Evolutionary conservation across 2,888 invertebrate species (phyloP).

Genomic region (Aelia acuminata): DNA sequence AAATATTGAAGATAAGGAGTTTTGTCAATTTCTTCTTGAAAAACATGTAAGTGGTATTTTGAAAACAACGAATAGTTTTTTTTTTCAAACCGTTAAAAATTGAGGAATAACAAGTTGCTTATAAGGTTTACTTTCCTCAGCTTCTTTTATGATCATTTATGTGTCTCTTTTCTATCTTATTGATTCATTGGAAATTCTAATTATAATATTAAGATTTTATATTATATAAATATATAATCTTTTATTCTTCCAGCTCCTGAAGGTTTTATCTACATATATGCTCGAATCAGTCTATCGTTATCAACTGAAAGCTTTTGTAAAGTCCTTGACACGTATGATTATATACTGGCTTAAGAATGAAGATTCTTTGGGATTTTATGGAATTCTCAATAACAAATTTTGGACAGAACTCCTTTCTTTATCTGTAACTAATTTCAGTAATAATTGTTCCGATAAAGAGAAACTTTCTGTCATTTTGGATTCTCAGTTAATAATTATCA

Average conservation of each 20-base stretch:
- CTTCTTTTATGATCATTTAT: not conserved
- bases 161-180: too few species aligned
- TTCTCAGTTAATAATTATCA: slow-evolving; percentile 71
- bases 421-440: slow-evolving; percentile 54
- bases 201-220: too few species aligned
- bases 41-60: slow-evolving; percentile 61
- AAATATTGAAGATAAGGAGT: slow-evolving; percentile 70
- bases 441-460: slow-evolving; percentile 62
- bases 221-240: not conserved
- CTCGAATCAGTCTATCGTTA: slow-evolving; percentile 56
- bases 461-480: slow-evolving; percentile 65
- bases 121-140: not conserved
- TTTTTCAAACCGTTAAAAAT: too few species aligned
- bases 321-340: slow-evolving; percentile 59
- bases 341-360: slow-evolving; percentile 61
- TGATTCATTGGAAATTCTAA: too few species aligned
- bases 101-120: not conserved
- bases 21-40: slow-evolving; percentile 63
- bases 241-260: slow-evolving; percentile 60
- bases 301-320: slow-evolving; percentile 59
- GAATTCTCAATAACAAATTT: slow-evolving; percentile 50
- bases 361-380: slow-evolving; percentile 36
- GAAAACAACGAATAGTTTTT: too few species aligned
- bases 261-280: slow-evolving; percentile 56
- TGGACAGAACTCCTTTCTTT: slow-evolving; percentile 59